A percentile compares a stretch with the other conserved stretches of the same genome.
phyloP scores from a whole-genome alignment of 2,797 vertebrate species.

The Anolis apletophallus region DNA sequence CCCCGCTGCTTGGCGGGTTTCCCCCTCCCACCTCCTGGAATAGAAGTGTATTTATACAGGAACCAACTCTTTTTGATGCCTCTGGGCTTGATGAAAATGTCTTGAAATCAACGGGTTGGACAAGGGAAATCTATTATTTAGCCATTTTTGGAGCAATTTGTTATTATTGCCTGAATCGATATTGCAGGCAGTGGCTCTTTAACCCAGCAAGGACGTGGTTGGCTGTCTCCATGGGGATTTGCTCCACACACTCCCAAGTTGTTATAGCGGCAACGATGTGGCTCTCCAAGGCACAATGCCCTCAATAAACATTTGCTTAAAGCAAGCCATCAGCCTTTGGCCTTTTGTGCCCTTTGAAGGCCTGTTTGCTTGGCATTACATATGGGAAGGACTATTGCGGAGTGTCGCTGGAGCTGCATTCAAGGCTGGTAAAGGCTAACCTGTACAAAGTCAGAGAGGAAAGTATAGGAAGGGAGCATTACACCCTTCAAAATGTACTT shows the following conservation, averaged over 20 bases:
- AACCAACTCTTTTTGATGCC: constrained; percentile 56
- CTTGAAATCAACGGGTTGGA: constrained; percentile 67
- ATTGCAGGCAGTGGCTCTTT: constrained; percentile 66
- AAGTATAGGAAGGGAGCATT: background rate
- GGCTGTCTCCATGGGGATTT: constrained; percentile 76
- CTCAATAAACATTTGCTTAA: constrained; percentile 37
- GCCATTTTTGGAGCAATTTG: constrained; percentile 68
- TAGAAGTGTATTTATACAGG: constrained; percentile 65
- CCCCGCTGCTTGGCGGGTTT: constrained; percentile 58
- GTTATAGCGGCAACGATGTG: constrained; percentile 57
- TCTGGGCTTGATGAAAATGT: constrained; percentile 58
- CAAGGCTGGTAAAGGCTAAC: constrained; percentile 11
- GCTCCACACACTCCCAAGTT: constrained; percentile 66
- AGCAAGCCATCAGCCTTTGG: constrained; percentile 46
- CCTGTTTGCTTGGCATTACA: constrained; percentile 16
- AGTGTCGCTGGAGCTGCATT: background rate
- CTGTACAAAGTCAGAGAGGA: background rate
- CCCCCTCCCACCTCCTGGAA: background rate
- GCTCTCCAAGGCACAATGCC: constrained; percentile 53
- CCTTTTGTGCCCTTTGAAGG: constrained; percentile 22
- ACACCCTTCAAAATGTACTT: background rate
- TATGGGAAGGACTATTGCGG: background rate
- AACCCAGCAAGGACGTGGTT: constrained; percentile 64
- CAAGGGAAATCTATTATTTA: constrained; percentile 71
- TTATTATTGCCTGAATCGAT: constrained; percentile 75